Base-by-base conservation (phyloP, 2,797 vertebrate genomes). In the Chaetodon trifasciatus region DNA sequence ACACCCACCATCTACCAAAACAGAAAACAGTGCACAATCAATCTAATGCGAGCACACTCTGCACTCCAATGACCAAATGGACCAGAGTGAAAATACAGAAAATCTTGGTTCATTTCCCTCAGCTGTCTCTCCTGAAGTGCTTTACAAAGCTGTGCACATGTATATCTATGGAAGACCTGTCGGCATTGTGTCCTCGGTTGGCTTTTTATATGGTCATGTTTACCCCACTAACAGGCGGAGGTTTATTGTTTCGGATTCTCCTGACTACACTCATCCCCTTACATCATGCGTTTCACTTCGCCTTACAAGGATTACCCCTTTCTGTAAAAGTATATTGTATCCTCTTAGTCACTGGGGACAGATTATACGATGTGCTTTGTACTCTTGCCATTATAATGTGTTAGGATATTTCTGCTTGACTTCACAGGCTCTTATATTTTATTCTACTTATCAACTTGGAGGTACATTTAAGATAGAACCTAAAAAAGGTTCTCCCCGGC, bases 21-120 rank as follows among this genome's bases (percentile, higher is more conserved):
- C 62, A 69, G 62, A 74, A 35, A 60, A 56, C 49, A 57, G 57
- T 58, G 64, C 15, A 58, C 53, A 67, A 79, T 70, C n/a, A 74
- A 24, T 73, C 52, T 64, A 65, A 73, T 56, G 47, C 64, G 52
- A 77, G 37, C 47, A 58, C 57, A 46, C 53, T 70, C 50, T 42
- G 19, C 28, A 28, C 16, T 56, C 55, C 60, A 76, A 12, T 65
- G 8, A 63, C 17, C 24, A 72, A 74, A 73, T 56, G 35, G 17
- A 56, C 61, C 8, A 76, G 21, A 70, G 65, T 24, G 24, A 57
- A 79, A 40, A 56, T 47, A 52, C 4, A 58, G 24, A 76, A 64
- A 44, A 24, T 73, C 0, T 32, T 7, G 3, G 8, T 52, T 32
- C 1, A 56, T 10, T 35, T 62, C 39, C 10, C 32, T 57, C 3